Conservation (phyloP, 2,113 vertebrate species). For the Calypte anna region DNA sequence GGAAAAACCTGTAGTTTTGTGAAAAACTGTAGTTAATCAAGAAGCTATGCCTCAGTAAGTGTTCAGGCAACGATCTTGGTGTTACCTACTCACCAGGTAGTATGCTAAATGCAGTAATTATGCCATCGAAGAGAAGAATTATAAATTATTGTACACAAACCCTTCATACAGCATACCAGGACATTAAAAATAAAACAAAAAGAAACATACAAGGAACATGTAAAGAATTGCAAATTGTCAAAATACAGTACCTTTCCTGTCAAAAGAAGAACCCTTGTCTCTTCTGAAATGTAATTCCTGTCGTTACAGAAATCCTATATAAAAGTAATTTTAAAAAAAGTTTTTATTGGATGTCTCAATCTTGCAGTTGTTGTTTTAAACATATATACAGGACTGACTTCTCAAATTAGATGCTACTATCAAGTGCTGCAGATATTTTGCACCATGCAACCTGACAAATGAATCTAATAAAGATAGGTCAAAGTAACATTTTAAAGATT, state of each 20-base stretch:
- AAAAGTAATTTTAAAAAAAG: background rate
- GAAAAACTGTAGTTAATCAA: background rate
- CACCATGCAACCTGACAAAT: background rate
- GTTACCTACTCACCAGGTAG: background rate
- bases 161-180: background rate
- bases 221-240: background rate
- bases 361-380: background rate
- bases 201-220: background rate
- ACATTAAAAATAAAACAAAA: background rate
- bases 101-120: background rate
- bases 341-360: background rate
- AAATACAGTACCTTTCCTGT: slow-evolving; percentile 91
- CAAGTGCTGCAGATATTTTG: background rate
- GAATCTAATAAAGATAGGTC: background rate
- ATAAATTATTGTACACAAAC: background rate
- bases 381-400: background rate
- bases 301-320: slow-evolving; percentile 93
- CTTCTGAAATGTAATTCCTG: slow-evolving; percentile 91
- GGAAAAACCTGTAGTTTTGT: background rate
- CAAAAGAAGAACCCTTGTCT: slow-evolving; percentile 90
- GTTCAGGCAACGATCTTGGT: background rate
- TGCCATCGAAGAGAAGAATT: background rate
- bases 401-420: background rate
- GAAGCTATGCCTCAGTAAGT: background rate
- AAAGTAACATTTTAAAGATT: background rate